A percentile compares a stretch with the other conserved stretches of the same genome.
These are phyloP conservation scores for Odiellus spinosus DNA, from an alignment of 2,888 invertebrate genomes.

Conservation along the genomic window DNA sequence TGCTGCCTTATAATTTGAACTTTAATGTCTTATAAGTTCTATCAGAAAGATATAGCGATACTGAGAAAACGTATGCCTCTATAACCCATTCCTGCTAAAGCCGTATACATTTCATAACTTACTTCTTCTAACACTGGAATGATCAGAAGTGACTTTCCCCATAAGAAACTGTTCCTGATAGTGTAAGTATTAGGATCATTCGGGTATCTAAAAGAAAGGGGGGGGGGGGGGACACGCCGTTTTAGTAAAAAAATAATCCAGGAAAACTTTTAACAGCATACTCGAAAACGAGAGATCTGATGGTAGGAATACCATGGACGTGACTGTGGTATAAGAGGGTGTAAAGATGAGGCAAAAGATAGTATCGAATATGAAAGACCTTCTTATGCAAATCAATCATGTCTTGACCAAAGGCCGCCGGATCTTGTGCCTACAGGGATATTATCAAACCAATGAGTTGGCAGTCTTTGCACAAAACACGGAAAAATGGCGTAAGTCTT, in stretches of 20 bases:
- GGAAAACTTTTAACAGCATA: conserved; percentile 11
- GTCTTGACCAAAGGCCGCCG: conserved; percentile 23
- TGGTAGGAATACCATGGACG: conserved; percentile 27
- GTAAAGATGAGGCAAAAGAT: conserved; percentile 35
- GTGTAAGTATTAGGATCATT: conserved; percentile 43
- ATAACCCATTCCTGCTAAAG: too few species aligned
- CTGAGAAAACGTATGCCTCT: too few species aligned
- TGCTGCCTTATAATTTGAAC: too few species aligned
- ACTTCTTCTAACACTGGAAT: conserved; percentile 43
- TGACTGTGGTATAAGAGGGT: conserved; percentile 30
- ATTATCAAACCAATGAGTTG: background rate
- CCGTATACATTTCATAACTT: too few species aligned
- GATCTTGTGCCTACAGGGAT: conserved; percentile 26
- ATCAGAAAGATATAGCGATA: too few species aligned
- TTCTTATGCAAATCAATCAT: conserved; percentile 20
- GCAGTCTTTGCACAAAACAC: background rate
- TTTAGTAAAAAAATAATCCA: too few species aligned
- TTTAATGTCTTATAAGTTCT: too few species aligned
- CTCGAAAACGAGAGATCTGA: conserved; percentile 30
- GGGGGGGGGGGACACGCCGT: too few species aligned
- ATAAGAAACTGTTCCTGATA: conserved; percentile 58
- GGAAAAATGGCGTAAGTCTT: background rate
- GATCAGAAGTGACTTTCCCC: conserved; percentile 56
- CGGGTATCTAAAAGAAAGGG: conserved; percentile 29
- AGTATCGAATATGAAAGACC: conserved; percentile 28